Base-by-base conservation (phyloP, 1,140 invertebrate genomes). In the Uloborus diversus region DNA sequence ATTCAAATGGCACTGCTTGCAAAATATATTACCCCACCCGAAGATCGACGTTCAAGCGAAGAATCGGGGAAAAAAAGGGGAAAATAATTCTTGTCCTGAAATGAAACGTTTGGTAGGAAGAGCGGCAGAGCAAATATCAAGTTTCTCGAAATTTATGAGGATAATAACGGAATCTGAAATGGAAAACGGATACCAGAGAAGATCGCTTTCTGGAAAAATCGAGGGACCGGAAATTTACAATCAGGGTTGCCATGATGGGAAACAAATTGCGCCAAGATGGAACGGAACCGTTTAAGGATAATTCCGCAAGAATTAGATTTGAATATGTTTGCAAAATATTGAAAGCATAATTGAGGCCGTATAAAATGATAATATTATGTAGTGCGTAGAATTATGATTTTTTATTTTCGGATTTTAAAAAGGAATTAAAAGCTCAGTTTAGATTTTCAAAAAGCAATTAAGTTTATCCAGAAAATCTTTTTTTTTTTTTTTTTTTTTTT, bases 151-250 rank as follows among this genome's bases (percentile, higher is more conserved):
- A 71, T 71, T 71, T 71, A 71, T 71, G 69, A 71, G 69, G 53
- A 71, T 71, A 71, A 71, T 71, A 71, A 71, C 69, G 53, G 56
- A 71, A 59, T 71, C 69, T n/a, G 56, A 35, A 71, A 71, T 59
- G 56, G 69, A 71, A 71, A 71, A 71, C 56, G 56, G 69, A 71
- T 71, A 71, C 69, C 14, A 3, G 11, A 28, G 32, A 57, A 13
- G 30, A 13, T n/a, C n/a, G n/a, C 32, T 70, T 70, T 70, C 32
- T 25, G 56, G 53, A 37, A 61, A n/a, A 17, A 14, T 47, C 7
- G 47, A 30, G 32, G 25, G n/a, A 71, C 17, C 42, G 27, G 14
- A 20, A 71, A 61, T 28, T 71, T 71, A 49, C 35, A 57, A 59
- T 59, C 51, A 59, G 69, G 69, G 66, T 70, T 70, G 27, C 66